Base-by-base conservation (phyloP, 2,888 invertebrate genomes). In the Lottia gigantea region DNA sequence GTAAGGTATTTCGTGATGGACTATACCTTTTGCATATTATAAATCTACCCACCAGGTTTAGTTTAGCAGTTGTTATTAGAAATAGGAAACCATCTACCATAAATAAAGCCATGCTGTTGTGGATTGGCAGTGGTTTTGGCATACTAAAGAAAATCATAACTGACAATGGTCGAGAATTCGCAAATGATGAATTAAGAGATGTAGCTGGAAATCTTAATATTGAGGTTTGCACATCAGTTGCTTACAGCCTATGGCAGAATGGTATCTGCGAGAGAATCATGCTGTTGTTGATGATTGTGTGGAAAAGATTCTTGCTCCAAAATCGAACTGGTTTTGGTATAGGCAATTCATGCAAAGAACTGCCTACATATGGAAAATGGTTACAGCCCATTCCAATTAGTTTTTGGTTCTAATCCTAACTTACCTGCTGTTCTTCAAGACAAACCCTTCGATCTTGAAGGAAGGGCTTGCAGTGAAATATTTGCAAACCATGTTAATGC, bases 401-500 rank as follows among this genome's bases (percentile, higher is more conserved):
- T 67, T 3, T 71, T 73, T 64, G 68, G 71, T 23, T 31, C 4
- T 16, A 73, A 67, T 46, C 73, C 68, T 46, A 73, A 68, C 64
- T 31, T 67, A 8, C 70, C 71, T 15, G 55, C 61, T n/a, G 73
- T 71, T 16, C 47, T 71, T n/a, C 23, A 14, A 11, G 71, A 71
- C 46, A 63, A 23, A 25, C 61, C 63, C 16, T 67, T 67, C 63
- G 73, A 71, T 3, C 25, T 71, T n/a, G n/a, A n/a, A n/a, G n/a
- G n/a, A n/a, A n/a, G n/a, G n/a, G n/a, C n/a, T n/a, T 49, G 46
- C 16, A 62, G 69, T 68, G 55, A 76, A 61, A 67, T 25, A n/a
- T 69, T 74, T 55, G 74, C 70, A 2, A 71, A 67, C 16, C 74
- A 76, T 71, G 46, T 77, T 14, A 74, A 76, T 71, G 72, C 71